phyloP scores from a whole-genome alignment of 2,113 vertebrate genomes.

The Limnothrissa miodon region DNA sequence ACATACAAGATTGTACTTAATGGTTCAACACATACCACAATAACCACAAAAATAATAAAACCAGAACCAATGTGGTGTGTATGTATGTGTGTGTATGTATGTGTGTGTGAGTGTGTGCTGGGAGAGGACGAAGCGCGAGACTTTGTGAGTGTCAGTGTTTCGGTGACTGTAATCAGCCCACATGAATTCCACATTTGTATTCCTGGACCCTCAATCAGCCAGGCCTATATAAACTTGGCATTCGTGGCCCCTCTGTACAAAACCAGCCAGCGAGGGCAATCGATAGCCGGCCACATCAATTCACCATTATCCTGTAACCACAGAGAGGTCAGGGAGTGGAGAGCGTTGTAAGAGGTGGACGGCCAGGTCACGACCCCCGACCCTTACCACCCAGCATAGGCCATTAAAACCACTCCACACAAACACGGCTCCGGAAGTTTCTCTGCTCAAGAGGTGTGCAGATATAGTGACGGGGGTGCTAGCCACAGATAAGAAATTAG shows the following conservation, averaged over 20 bases:
- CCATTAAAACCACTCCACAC: slow-evolving; percentile 75
- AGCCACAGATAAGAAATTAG: not conserved
- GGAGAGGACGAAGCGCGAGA: too few relatives aligned
- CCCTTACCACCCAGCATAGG: slow-evolving; percentile 82
- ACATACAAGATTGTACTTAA: not conserved
- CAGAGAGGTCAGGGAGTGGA: slow-evolving; percentile 80
- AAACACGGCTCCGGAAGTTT: slow-evolving; percentile 76
- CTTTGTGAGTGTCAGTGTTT: not conserved
- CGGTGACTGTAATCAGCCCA: slow-evolving; percentile 87
- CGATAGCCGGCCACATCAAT: slow-evolving; percentile 95
- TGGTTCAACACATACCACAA: not conserved
- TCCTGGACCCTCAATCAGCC: slow-evolving; percentile 91
- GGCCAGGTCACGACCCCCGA: slow-evolving; percentile 89
- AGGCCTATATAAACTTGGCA: slow-evolving; percentile 92
- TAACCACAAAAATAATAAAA: too few relatives aligned
- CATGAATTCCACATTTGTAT: slow-evolving; percentile 98
- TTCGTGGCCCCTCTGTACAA: slow-evolving; percentile 86
- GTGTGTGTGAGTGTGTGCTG: not conserved
- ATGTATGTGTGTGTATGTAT: slow-evolving; percentile 12
- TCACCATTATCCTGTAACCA: slow-evolving; percentile 94
- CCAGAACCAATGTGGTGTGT: not conserved
- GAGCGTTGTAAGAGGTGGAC: slow-evolving; percentile 90
- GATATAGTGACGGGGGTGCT: not conserved
- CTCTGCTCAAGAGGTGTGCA: slow-evolving; percentile 19
- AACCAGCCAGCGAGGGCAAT: slow-evolving; percentile 76